Evolutionary conservation across 2,797 vertebrate genomes (phyloP).

Genomic region (Gallinago solitaria): DNA sequence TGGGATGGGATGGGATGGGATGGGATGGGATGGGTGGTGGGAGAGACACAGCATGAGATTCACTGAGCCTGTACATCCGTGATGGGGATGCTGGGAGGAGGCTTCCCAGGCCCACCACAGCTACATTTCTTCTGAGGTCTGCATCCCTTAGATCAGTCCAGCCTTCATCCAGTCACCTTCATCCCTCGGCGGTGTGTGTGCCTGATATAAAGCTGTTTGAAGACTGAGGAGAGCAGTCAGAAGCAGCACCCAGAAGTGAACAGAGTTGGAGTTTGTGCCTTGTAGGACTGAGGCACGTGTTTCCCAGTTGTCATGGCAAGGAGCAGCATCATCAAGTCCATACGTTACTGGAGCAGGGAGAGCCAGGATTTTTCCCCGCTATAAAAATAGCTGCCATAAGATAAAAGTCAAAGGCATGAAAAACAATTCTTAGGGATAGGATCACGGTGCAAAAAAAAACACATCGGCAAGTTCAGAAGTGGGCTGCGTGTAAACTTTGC

Average conservation of each 20-base stretch:
- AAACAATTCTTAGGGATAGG: background rate
- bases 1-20: too few relatives aligned
- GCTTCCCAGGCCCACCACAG: accelerated
- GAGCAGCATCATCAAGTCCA: background rate
- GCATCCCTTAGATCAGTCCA: background rate
- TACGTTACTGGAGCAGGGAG: background rate
- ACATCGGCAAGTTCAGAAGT: background rate
- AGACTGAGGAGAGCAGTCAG: background rate
- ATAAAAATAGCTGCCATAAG: background rate
- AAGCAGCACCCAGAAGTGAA: background rate
- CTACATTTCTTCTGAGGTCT: background rate
- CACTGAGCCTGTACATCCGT: background rate
- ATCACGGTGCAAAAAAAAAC: background rate
- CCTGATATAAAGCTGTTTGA: background rate
- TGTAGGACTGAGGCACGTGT: background rate
- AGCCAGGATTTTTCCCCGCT: background rate
- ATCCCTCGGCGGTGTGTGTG: accelerated
- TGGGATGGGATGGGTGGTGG: too few relatives aligned
- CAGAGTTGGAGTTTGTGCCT: background rate
- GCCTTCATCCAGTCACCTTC: background rate
- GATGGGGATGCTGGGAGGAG: background rate
- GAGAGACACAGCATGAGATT: accelerated
- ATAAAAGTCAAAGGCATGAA: background rate
- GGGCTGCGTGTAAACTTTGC: background rate
- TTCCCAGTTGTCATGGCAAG: background rate